These are phyloP conservation scores for Drosophila meridiana DNA, from an alignment of 2,888 invertebrate genomes.

Conservation along the genomic window DNA sequence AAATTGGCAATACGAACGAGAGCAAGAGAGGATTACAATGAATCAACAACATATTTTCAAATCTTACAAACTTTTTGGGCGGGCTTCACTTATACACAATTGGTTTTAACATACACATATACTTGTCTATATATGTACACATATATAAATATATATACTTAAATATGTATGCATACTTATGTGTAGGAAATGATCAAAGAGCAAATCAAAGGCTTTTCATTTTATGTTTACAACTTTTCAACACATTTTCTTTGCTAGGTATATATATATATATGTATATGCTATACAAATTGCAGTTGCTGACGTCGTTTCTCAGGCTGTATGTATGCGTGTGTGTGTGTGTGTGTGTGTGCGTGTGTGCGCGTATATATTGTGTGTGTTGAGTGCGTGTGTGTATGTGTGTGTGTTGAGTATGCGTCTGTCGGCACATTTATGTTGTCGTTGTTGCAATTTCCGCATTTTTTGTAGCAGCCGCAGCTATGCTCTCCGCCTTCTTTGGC, in stretches of 20 bases:
- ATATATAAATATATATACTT: conserved; percentile 56
- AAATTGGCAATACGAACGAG: conserved; percentile 82
- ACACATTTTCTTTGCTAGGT: conserved; percentile 29
- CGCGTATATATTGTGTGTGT: conserved; percentile 2
- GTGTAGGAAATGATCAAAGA: conserved; percentile 66
- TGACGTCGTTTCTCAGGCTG: conserved; percentile 31
- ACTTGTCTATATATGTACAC: conserved; percentile 17
- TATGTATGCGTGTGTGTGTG: conserved; percentile 30
- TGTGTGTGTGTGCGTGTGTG: conserved; percentile 20
- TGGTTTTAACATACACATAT: conserved; percentile 45
- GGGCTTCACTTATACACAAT: conserved; percentile 79
- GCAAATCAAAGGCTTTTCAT: conserved; percentile 68
- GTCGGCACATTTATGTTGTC: conserved; percentile 60
- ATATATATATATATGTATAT: conserved; percentile 21
- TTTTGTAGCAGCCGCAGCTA: conserved; percentile 42
- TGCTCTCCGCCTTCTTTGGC: conserved; percentile 34
- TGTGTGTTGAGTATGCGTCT: conserved; percentile 15
- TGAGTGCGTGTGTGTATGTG: conserved; percentile 17
- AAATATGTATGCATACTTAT: conserved; percentile 68
- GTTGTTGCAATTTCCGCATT: conserved; percentile 69
- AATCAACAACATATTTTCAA: conserved; percentile 65
- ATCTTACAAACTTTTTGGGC: conserved; percentile 64
- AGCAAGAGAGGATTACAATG: conserved; percentile 79
- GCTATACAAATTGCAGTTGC: conserved; percentile 53
- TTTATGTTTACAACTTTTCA: conserved; percentile 49